Percentiles rank a stretch among this genome's conserved stretches.
phyloP scores from a whole-genome alignment of 2,113 vertebrate species.

The Zingel zingel region DNA sequence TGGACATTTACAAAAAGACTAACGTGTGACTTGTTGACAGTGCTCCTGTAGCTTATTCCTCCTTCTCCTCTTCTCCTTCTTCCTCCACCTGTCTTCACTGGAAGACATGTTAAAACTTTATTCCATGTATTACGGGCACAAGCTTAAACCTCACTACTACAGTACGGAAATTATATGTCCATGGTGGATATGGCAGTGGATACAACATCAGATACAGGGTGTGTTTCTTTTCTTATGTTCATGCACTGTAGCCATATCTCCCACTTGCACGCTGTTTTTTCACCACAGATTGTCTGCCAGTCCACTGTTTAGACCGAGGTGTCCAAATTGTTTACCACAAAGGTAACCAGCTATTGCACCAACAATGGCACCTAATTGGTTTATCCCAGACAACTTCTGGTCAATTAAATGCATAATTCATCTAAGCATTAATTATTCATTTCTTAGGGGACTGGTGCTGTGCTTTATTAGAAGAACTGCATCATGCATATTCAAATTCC shows the following conservation, averaged over 20 bases:
- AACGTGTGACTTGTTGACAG: background rate
- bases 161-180: background rate
- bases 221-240: background rate
- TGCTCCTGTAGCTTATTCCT: background rate
- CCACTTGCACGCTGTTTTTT: conserved; percentile 18
- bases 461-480: conserved; percentile 71
- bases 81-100: background rate
- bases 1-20: background rate
- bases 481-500: conserved; percentile 77
- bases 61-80: too few relatives aligned
- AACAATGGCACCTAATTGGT: conserved; percentile 78
- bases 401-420: conserved; percentile 85
- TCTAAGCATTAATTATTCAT: conserved; percentile 81
- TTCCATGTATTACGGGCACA: background rate
- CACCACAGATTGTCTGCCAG: conserved; percentile 34
- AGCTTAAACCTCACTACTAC: background rate
- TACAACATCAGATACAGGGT: background rate
- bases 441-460: conserved; percentile 70
- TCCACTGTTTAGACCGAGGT: conserved; percentile 42
- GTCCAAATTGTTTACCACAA: conserved; percentile 66
- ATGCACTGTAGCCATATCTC: conserved; percentile 26
- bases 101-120: background rate
- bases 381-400: conserved; percentile 76
- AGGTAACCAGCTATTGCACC: conserved; percentile 76
- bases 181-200: background rate